A percentile compares a stretch with the other conserved stretches of the same genome.
Evolutionary conservation across 53 echinoderm and acorn worm genomes (phyloP).

Genomic region (Luidia sarsii): DNA sequence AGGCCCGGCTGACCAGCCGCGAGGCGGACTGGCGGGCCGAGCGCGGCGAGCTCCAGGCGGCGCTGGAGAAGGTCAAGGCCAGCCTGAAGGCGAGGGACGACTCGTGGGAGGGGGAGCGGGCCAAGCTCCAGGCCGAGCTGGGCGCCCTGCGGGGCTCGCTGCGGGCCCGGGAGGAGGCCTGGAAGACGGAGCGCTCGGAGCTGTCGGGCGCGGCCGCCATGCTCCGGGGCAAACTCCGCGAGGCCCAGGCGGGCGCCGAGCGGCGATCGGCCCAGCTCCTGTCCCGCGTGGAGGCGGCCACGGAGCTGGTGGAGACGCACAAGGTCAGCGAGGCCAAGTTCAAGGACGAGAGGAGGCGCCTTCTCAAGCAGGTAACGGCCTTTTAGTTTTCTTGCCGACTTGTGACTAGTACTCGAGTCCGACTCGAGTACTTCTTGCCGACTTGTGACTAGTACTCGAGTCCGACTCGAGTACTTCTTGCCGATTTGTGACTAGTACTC

Average conservation of each 20-base stretch:
- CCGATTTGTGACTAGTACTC: no score
- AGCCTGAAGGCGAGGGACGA: conserved; percentile 74
- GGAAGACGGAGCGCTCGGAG: conserved; percentile 73
- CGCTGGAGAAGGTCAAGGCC: conserved; percentile 69
- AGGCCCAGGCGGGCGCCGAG: conserved; percentile 61
- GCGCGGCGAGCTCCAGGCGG: conserved; percentile 64
- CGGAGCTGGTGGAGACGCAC: conserved; percentile 85
- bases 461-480: no score
- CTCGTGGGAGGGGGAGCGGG: conserved; percentile 84
- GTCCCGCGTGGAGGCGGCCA: conserved; percentile 81
- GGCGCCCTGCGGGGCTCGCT: conserved; percentile 61
- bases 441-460: no score
- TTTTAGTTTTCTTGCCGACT: no score
- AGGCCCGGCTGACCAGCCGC: conserved; percentile 54
- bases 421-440: no score
- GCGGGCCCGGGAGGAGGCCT: conserved; percentile 71
- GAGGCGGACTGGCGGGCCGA: conserved; percentile 79
- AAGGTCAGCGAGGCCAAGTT: conserved; percentile 82
- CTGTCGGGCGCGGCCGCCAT: conserved; percentile 59
- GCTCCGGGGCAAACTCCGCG: conserved; percentile 62
- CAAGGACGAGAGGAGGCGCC: conserved; percentile 86
- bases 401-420: no score
- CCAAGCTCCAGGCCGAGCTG: conserved; percentile 75
- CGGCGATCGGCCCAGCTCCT: conserved; percentile 61
- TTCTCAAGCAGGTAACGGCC: conserved; percentile 77